A percentile compares a stretch with the other conserved stretches of the same genome.
phyloP scores from a whole-genome alignment of 2,113 vertebrate species.

The Delphinapterus leucas region DNA sequence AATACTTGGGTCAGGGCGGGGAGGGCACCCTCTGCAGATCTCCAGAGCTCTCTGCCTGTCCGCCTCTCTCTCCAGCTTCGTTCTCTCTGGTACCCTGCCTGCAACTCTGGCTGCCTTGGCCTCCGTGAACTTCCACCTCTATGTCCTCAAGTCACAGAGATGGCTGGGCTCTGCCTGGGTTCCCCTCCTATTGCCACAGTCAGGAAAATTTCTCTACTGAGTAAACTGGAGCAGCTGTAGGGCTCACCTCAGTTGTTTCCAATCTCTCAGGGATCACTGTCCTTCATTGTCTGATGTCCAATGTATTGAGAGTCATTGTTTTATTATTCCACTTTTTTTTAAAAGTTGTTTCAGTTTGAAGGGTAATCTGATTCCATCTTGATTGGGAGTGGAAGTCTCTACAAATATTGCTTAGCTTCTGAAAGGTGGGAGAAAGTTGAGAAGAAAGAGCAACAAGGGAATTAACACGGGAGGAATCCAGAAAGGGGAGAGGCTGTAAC shows the following conservation, averaged over 20 bases:
- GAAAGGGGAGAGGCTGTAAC: not conserved
- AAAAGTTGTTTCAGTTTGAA: not conserved
- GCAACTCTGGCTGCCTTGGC: not conserved
- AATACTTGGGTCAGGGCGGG: too few species aligned
- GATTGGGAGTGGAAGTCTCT: not conserved
- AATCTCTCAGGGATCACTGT: not conserved
- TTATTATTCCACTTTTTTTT: not conserved
- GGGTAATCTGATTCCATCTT: not conserved
- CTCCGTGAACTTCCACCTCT: not conserved
- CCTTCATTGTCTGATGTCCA: not conserved
- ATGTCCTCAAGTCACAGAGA: not conserved
- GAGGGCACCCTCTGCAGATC: too few species aligned
- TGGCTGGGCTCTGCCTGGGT: not conserved
- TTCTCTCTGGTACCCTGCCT: not conserved
- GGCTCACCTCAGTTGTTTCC: not conserved
- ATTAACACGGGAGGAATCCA: not conserved
- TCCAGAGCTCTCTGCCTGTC: not conserved
- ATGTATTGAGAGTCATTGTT: too few species aligned
- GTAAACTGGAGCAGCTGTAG: too few species aligned
- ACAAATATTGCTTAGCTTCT: not conserved
- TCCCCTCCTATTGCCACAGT: too few species aligned
- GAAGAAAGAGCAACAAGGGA: not conserved
- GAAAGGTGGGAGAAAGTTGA: not conserved
- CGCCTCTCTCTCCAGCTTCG: too few species aligned
- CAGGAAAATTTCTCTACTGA: not conserved